phyloP scores from a whole-genome alignment of 1,140 invertebrate species.

The Heterodera schachtii region DNA sequence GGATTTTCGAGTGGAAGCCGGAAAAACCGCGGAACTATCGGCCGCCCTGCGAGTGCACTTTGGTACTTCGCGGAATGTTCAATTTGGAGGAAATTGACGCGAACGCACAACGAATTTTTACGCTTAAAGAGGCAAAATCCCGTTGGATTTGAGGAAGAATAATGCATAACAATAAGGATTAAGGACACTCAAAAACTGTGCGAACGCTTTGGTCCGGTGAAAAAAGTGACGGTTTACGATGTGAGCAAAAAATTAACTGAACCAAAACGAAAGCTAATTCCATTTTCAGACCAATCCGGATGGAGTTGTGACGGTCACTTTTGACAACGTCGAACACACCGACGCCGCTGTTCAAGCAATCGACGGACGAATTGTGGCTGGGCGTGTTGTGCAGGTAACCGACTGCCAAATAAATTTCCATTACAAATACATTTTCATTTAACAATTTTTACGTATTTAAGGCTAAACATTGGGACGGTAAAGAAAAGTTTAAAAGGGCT shows the following conservation, averaged over 20 bases:
- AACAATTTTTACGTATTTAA: constrained; percentile 47
- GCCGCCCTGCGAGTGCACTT: constrained; percentile 82
- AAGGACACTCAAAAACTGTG: constrained; percentile 75
- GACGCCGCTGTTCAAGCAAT: constrained; percentile 84
- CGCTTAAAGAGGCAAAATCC: constrained; percentile 21
- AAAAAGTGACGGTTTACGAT: constrained; percentile 89
- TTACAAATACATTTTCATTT: too few relatives aligned
- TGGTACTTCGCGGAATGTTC: constrained; percentile 93
- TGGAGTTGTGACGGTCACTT: constrained; percentile 87
- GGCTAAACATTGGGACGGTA: constrained; percentile 91
- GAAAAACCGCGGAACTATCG: constrained; percentile 83
- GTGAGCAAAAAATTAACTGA: constrained; percentile 71
- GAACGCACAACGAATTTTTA: constrained; percentile 46
- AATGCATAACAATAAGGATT: background rate
- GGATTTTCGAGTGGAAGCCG: constrained; percentile 91
- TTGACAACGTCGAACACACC: constrained; percentile 85
- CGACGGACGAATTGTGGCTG: constrained; percentile 87
- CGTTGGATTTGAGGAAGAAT: background rate
- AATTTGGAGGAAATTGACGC: constrained; percentile 83
- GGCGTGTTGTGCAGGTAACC: constrained; percentile 74
- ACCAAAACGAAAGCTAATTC: background rate
- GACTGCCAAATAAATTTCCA: too few relatives aligned
- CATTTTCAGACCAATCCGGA: constrained; percentile 81
- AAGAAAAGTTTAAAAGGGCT: constrained; percentile 80
- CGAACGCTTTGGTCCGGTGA: constrained; percentile 85